Evolutionary conservation across 2,888 invertebrate species (phyloP).

Genomic region (Chaetoderma sp.): DNA sequence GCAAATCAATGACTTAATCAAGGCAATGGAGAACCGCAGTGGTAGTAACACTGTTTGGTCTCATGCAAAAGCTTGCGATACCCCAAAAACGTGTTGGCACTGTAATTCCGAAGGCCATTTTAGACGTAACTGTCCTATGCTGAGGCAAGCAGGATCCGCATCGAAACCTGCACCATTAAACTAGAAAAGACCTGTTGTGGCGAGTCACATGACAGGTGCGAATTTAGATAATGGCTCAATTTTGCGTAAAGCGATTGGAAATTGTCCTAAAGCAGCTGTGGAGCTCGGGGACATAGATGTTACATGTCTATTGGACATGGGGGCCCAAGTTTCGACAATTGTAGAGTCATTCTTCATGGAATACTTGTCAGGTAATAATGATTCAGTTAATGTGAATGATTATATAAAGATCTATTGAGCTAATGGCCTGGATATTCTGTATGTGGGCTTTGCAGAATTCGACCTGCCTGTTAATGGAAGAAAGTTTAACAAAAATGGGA

Average conservation of each 20-base stretch:
- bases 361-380: background rate
- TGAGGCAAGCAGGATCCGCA: no score
- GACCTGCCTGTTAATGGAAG: background rate
- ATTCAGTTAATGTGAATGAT: background rate
- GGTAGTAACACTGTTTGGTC: background rate
- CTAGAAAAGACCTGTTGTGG: conserved; percentile 9
- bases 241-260: conserved; percentile 17
- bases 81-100: background rate
- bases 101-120: background rate
- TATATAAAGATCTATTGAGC: background rate
- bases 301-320: conserved; percentile 4
- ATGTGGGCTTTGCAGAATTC: background rate
- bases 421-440: background rate
- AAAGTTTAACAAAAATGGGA: background rate
- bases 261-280: conserved; percentile 18
- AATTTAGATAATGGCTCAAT: conserved; percentile 11
- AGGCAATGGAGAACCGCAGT: background rate
- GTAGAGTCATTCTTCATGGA: background rate
- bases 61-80: background rate
- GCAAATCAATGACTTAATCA: background rate
- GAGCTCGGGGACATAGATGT: background rate
- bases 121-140: no score
- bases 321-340: background rate
- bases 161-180: no score
- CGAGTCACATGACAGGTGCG: conserved; percentile 14